Evolutionary conservation across 2,888 invertebrate species (phyloP), one percentile per base, ranked within the genome.

Genomic region (Acrocyrtus sp.): DNA sequence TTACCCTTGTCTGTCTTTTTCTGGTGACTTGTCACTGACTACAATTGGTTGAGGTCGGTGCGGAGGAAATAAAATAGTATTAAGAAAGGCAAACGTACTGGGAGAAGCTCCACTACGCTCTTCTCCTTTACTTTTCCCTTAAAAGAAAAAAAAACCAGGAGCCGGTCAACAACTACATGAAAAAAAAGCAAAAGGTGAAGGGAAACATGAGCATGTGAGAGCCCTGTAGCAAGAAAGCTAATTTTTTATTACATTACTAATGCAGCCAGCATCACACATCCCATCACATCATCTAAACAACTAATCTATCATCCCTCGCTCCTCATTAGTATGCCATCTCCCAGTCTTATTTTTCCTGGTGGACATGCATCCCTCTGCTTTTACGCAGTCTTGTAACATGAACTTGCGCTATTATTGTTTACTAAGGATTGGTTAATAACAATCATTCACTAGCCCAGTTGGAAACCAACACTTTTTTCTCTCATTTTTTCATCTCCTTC

Each of bases 371-470:
- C 39, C 41, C 15, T n/a, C n/a, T n/a, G n/a, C n/a, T n/a, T n/a
- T n/a, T n/a, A n/a, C n/a, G n/a, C n/a, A n/a, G n/a, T n/a, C n/a
- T n/a, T n/a, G n/a, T n/a, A n/a, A n/a, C n/a, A n/a, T n/a, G n/a
- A n/a, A n/a, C n/a, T n/a, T n/a, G n/a, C n/a, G n/a, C n/a, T n/a
- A n/a, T n/a, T n/a, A n/a, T n/a, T n/a, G n/a, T n/a, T n/a, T 61
- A 68, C 51, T 58, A 60, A 68, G 51, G 27, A 19, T 43, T 45
- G n/a, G 66, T 57, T 60, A 70, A 63, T 62, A 51, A 57, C 24
- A 57, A 57, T 63, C 70, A 50, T 70, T 63, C 57, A 62, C 70
- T 50, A 19, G 34, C 63, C 27, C 72, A 17, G 72, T 63, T 63
- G 72, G 72, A 63, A 50, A 43, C 47, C 56, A 70, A 65, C 72